These are phyloP conservation scores for Elanus axillaris DNA, from an alignment of 2,113 vertebrate genomes.

Conservation along the genomic window DNA sequence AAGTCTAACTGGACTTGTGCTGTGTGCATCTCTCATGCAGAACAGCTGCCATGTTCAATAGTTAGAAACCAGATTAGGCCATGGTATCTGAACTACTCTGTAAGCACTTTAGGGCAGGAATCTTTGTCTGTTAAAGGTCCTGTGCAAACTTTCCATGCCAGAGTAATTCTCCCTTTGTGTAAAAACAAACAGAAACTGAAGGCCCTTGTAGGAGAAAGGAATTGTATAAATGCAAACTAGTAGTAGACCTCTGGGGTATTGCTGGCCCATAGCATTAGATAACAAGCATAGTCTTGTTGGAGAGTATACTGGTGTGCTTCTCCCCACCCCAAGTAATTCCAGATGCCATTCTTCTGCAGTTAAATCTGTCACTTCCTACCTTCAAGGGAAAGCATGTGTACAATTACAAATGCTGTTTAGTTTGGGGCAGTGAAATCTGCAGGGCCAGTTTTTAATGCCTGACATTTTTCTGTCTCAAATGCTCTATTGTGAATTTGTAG, in stretches of 20 bases:
- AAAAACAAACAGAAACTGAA: conserved; percentile 20
- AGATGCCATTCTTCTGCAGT: not conserved
- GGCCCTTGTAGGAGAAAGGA: not conserved
- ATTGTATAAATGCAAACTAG: not conserved
- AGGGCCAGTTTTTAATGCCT: not conserved
- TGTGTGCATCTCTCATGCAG: not conserved
- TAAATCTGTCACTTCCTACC: not conserved
- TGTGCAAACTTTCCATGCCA: not conserved
- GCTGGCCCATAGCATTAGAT: not conserved
- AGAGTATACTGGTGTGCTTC: not conserved
- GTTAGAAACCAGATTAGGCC: not conserved
- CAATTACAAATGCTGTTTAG: not conserved
- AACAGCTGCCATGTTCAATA: not conserved
- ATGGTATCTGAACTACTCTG: not conserved
- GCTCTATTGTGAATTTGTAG: not conserved
- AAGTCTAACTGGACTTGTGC: not conserved
- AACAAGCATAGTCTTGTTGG: not conserved
- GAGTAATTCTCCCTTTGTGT: not conserved
- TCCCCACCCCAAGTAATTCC: not conserved
- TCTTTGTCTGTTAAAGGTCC: not conserved
- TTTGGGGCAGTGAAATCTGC: not conserved
- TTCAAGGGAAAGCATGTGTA: not conserved
- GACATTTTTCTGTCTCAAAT: not conserved
- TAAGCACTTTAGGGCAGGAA: not conserved
- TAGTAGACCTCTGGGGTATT: not conserved